Base-by-base conservation (phyloP, 2,113 vertebrate genomes). In the Cynocephalus volans region DNA sequence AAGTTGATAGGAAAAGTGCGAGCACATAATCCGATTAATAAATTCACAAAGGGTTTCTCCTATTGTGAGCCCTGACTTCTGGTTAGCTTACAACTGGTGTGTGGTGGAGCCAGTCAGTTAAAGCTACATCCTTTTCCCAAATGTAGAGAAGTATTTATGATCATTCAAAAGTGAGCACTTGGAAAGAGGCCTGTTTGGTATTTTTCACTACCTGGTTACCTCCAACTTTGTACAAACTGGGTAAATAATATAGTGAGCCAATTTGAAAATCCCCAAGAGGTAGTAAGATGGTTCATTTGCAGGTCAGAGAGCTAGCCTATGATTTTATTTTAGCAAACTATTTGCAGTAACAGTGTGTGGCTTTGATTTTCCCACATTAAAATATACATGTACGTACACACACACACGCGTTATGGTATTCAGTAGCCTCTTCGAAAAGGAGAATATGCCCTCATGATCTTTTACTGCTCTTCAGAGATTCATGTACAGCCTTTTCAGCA, bases 281-380 rank as follows among this genome's bases (percentile, higher is more conserved):
- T 13, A 9, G 11, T 64, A 54, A 92, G 41, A 24, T 69, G 52
- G 12, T 93, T 81, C 41, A 64, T 86, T 83, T 79, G 31, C 21
- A 92, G 54, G 86, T 26, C 60, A 82, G 18, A 82, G 67, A 89
- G 60, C 50, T 62, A 70, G 52, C 15, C 4, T 76, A 0, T n/a
- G 18, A 15, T 80, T 96, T 76, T 70, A 24, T 81, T 73, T 96
- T 52, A 82, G 50, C 24, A 87, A 88, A 62, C 80, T 45, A 31
- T 56, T 45, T 60, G 45, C 26, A 81, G 1, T 81, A 72, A 62
- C 10, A 54, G 10, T 33, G 28, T n/a, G 31, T 92, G 41, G 36
- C 65, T 93, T 73, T 54, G 28, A 1, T 83, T 93, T 92, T 36
- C 33, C 24, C 17, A 76, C 33, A 81, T 65, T 91, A n/a, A 85